A percentile compares a stretch with the other conserved stretches of the same genome.
Evolutionary conservation across 2,888 invertebrate genomes (phyloP).

Genomic region (Nasonovia ribisnigri): DNA sequence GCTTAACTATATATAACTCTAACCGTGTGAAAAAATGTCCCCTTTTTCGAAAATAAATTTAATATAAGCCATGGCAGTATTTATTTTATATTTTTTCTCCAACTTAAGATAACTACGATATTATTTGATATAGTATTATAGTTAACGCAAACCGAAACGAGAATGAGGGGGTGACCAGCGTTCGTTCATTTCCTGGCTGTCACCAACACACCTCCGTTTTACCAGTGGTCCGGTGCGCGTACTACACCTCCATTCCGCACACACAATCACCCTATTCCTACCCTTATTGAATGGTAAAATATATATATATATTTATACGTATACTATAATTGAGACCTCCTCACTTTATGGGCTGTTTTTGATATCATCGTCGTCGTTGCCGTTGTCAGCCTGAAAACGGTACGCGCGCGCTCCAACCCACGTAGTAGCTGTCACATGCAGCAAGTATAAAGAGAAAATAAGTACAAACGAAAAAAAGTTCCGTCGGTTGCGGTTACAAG

Average conservation of each 20-base stretch:
- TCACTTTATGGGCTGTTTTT: slow-evolving; percentile 61
- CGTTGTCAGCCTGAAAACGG: slow-evolving; percentile 58
- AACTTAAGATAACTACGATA: slow-evolving; percentile 49
- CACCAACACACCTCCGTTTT: slow-evolving; percentile 62
- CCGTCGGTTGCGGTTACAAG: slow-evolving; percentile 55
- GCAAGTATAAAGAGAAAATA: slow-evolving; percentile 49
- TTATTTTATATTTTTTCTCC: slow-evolving; percentile 27
- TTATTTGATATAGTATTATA: slow-evolving; percentile 38
- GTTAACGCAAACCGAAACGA: slow-evolving; percentile 44
- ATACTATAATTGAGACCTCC: slow-evolving; percentile 58
- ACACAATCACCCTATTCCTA: slow-evolving; percentile 56
- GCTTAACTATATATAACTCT: background rate
- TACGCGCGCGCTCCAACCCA: slow-evolving; percentile 19
- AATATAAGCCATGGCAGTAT: background rate
- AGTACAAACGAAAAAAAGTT: slow-evolving; percentile 39
- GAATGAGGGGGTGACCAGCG: slow-evolving; percentile 53
- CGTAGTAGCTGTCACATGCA: slow-evolving; percentile 59
- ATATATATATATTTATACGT: slow-evolving; percentile 32
- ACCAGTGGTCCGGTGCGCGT: slow-evolving; percentile 46
- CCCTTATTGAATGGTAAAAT: slow-evolving; percentile 54
- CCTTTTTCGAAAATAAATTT: slow-evolving; percentile 18
- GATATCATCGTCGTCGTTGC: slow-evolving; percentile 56
- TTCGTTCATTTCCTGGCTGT: slow-evolving; percentile 63
- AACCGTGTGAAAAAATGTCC: background rate
- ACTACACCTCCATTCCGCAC: slow-evolving; percentile 26